A percentile compares a stretch with the other conserved stretches of the same genome.
Conservation (phyloP, 2,113 vertebrate genomes). For the Nansenia antarctica region DNA sequence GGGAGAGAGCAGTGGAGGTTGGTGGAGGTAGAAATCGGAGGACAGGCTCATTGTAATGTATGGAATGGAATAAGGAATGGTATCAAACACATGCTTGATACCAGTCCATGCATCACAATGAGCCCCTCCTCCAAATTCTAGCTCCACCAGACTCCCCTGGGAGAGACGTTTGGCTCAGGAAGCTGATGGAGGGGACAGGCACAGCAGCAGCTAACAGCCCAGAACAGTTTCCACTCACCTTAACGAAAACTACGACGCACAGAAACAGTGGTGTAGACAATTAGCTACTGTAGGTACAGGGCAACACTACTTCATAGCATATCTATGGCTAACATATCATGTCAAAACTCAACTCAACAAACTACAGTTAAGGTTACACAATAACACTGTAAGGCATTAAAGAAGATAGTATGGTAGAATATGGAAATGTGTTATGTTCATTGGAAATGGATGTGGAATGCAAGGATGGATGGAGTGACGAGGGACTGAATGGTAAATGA, state of each 20-base stretch:
- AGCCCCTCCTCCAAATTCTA: too few species aligned
- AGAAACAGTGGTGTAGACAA: slow-evolving; percentile 30
- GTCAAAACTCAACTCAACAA: neutral
- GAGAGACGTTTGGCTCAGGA: neutral
- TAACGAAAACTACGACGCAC: slow-evolving; percentile 36
- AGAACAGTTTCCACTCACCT: slow-evolving; percentile 44
- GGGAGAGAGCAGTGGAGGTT: too few species aligned
- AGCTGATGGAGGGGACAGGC: neutral
- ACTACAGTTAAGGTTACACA: neutral
- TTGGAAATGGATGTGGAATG: neutral
- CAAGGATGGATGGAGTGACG: neutral
- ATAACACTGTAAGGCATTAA: neutral
- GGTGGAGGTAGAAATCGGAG: too few species aligned
- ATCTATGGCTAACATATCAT: neutral
- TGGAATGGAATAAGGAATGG: too few species aligned
- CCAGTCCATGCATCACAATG: too few species aligned
- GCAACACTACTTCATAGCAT: neutral
- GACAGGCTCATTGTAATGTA: too few species aligned
- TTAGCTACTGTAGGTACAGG: slow-evolving; percentile 15
- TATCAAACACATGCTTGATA: too few species aligned
- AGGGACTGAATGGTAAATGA: neutral
- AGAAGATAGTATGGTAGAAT: neutral
- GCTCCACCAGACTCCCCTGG: too few species aligned
- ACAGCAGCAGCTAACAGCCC: neutral
- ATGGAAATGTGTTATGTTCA: neutral